A percentile compares a stretch with the other conserved stretches of the same genome.
These are phyloP conservation scores for Euplagia quadripunctaria DNA, from an alignment of 2,888 invertebrate genomes.

Conservation along the genomic window DNA sequence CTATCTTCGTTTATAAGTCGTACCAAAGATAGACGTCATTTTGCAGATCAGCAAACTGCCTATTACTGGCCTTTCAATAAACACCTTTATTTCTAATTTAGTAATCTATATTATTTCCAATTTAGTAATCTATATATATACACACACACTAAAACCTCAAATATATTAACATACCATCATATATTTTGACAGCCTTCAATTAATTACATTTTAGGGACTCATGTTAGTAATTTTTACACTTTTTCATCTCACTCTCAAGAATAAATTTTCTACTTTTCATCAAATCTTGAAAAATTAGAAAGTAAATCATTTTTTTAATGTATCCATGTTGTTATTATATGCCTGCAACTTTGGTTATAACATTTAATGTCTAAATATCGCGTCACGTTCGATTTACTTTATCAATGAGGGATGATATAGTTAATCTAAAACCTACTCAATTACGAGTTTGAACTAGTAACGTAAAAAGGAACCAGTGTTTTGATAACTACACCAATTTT, in stretches of 20 bases:
- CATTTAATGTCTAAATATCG: not conserved
- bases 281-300: too few relatives aligned
- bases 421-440: not conserved
- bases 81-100: not conserved
- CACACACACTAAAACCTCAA: not conserved
- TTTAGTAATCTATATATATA: too few relatives aligned
- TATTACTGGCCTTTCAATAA: not conserved
- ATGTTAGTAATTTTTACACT: not conserved
- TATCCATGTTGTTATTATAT: too few relatives aligned
- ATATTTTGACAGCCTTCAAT: not conserved
- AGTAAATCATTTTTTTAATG: too few relatives aligned
- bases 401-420: not conserved
- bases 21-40: not conserved
- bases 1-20: not conserved
- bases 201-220: not conserved
- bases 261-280: not conserved
- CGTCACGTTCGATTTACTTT: not conserved
- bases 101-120: not conserved
- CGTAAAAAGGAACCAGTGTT: too few relatives aligned
- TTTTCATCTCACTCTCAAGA: not conserved
- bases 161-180: not conserved
- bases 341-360: too few relatives aligned
- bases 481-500: too few relatives aligned
- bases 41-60: not conserved
- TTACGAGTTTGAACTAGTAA: too few relatives aligned